Percentiles rank a stretch among this genome's conserved stretches.
Evolutionary conservation across 2,888 invertebrate species (phyloP).

Genomic region (Andrena praecox): DNA sequence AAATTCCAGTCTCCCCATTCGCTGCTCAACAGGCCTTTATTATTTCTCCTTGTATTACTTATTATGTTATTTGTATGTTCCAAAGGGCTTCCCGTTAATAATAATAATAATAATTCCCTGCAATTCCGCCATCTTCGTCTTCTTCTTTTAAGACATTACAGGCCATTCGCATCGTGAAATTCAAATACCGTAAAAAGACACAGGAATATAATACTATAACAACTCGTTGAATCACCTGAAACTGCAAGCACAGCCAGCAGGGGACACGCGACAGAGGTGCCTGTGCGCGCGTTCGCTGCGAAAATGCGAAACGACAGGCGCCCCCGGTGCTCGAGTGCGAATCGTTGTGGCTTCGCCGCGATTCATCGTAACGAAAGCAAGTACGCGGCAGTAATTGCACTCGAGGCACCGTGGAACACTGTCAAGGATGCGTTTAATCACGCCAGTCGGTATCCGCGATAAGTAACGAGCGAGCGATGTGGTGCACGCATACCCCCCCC

Average conservation of each 20-base stretch:
- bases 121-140: too few relatives aligned
- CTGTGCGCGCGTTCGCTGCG: background rate
- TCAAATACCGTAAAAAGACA: too few relatives aligned
- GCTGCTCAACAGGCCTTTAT: too few relatives aligned
- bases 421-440: constrained; percentile 35
- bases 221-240: background rate
- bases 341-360: constrained; percentile 12
- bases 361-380: constrained; percentile 15
- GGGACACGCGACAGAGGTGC: background rate
- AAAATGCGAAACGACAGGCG: constrained; percentile 1
- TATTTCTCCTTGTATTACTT: too few relatives aligned
- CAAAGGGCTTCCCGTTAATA: too few relatives aligned
- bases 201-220: too few relatives aligned
- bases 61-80: too few relatives aligned
- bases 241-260: background rate
- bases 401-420: background rate
- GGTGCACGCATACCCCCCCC: too few relatives aligned
- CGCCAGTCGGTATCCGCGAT: constrained; percentile 28
- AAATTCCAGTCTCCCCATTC: too few relatives aligned
- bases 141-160: too few relatives aligned
- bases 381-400: constrained; percentile 10
- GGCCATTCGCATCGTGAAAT: too few relatives aligned
- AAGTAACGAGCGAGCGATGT: constrained; percentile 25
- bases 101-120: too few relatives aligned
- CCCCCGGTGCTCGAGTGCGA: constrained; percentile 19